Evolutionary conservation across 92 coral and sea anemone species (phyloP), one percentile per base, ranked within the genome.

Genomic region (Zoanthus solanderi): DNA sequence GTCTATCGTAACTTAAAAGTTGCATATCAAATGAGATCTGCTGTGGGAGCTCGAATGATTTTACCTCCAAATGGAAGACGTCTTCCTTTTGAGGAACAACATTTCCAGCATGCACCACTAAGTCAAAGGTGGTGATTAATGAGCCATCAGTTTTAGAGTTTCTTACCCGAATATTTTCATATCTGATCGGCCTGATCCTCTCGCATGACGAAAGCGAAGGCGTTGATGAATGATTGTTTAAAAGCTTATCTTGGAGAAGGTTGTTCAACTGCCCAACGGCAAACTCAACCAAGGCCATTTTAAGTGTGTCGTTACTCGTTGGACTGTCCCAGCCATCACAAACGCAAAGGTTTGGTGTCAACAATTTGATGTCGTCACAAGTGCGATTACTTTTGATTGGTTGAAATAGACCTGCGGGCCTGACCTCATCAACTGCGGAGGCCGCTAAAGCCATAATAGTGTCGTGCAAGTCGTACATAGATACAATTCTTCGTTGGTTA

Each of bases 321-420:
- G 94, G 92, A 6, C 69, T 84, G 68, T 94, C 94, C 96, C 94
- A 91, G 6, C 94, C 94, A 54, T 91, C 91, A 72, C 96, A 94
- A 3, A 94, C 92, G 78, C 96, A 94, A 17, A 89, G 80, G 75
- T 94, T 94, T 37, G 96, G 96, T 18, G 72, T 69, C 14, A 88
- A 61, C 30, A 93, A 78, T 68, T 91, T 87, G 56, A 94, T 53
- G 37, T 94, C 88, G 63, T 94, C 86, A 66, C 96, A 94, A 17
- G 96, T 89, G 23, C 92, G 87, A 63, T 89, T 76, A 42, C 78
- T 61, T 58, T 86, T 28, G 29, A 94, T 89, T 78, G 90, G 90
- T 9, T 88, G 14, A 83, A 94, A 94, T 15, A 94, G 83, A 42
- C 93, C 94, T 13, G 63, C 80, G 30, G 91, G 93, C 7, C 8